A percentile compares a stretch with the other conserved stretches of the same genome.
Evolutionary conservation across 2,888 invertebrate species (phyloP).

Genomic region (Meghimatium bilineatum): DNA sequence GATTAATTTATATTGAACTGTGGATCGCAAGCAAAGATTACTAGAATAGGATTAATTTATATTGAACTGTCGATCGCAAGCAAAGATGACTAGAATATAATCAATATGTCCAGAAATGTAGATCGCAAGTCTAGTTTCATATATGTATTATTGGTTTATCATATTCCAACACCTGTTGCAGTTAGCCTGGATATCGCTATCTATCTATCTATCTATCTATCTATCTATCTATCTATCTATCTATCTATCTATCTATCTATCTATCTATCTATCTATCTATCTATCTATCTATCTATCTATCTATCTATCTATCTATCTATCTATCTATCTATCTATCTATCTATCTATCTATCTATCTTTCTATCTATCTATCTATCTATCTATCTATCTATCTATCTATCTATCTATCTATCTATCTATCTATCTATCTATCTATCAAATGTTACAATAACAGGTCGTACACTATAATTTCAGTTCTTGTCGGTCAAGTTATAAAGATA

Average conservation of each 20-base stretch:
- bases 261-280: slow-evolving; percentile 2
- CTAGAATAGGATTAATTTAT: too few relatives aligned
- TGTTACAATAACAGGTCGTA: not conserved
- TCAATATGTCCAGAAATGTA: too few relatives aligned
- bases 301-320: slow-evolving; percentile 2
- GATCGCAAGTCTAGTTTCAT: not conserved
- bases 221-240: slow-evolving; percentile 2
- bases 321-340: not conserved
- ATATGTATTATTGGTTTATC: not conserved
- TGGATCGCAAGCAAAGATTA: too few relatives aligned
- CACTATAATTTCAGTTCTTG: not conserved
- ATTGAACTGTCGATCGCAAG: too few relatives aligned
- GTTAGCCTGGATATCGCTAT: not conserved
- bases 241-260: not conserved
- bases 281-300: not conserved
- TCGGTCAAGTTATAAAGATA: not conserved
- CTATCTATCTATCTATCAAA: not conserved
- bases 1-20: too few relatives aligned
- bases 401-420: not conserved
- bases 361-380: not conserved
- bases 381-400: slow-evolving; percentile 2
- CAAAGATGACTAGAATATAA: too few relatives aligned
- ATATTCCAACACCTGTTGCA: not conserved
- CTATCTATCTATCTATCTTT: slow-evolving; percentile 7
- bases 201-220: not conserved